Evolutionary conservation across 2,113 vertebrate species (phyloP).

Genomic region (Chitala chitala): DNA sequence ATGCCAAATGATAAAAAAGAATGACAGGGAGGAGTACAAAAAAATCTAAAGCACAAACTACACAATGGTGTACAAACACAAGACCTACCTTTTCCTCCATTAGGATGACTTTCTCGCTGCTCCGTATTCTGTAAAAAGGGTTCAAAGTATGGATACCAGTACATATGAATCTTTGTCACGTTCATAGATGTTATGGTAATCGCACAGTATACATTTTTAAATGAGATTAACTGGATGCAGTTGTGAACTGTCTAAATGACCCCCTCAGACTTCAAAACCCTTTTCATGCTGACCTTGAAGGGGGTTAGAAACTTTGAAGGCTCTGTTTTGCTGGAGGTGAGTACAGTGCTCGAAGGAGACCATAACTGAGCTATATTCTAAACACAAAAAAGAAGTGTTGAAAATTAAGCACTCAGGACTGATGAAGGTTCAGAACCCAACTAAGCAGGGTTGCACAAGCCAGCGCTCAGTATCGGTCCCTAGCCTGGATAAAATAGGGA

Average conservation of each 20-base stretch:
- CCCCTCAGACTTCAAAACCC: neutral
- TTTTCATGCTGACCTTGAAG: slow-evolving; percentile 80
- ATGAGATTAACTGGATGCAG: too few relatives aligned
- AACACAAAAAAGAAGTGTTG: slow-evolving; percentile 8
- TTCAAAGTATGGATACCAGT: too few relatives aligned
- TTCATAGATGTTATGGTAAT: too few relatives aligned
- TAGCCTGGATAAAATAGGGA: too few relatives aligned
- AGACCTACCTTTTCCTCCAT: slow-evolving; percentile 86
- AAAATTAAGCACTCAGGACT: neutral
- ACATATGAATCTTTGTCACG: too few relatives aligned
- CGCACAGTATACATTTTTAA: too few relatives aligned
- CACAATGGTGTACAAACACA: neutral
- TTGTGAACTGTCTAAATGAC: neutral
- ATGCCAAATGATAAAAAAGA: neutral
- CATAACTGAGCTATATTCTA: slow-evolving; percentile 99
- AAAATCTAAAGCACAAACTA: neutral
- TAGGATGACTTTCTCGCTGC: slow-evolving; percentile 66
- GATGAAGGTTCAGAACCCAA: neutral
- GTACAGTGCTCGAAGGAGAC: slow-evolving; percentile 96
- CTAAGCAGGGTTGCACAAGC: too few relatives aligned
- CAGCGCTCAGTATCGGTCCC: too few relatives aligned
- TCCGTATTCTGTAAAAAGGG: slow-evolving; percentile 70
- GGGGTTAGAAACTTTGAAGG: slow-evolving; percentile 98
- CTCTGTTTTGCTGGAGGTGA: slow-evolving; percentile 97
- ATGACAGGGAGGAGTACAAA: neutral